phyloP scores from a whole-genome alignment of 2,797 vertebrate species.

The Oreochromis mossambicus region DNA sequence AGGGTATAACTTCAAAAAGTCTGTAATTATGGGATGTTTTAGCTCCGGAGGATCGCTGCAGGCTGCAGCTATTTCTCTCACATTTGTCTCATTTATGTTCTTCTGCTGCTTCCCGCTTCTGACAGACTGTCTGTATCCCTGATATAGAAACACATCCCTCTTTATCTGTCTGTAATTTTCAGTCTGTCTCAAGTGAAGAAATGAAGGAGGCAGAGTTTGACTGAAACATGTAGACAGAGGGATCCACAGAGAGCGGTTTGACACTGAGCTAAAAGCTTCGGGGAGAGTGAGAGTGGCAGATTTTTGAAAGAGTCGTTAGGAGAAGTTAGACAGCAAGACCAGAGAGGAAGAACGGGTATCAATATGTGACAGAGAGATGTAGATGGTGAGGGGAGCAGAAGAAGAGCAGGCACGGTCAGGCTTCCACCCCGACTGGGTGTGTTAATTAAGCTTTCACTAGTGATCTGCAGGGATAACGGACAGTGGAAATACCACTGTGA shows the following conservation, averaged over 20 bases:
- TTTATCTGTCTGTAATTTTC: constrained; percentile 6
- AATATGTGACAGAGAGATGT: not conserved
- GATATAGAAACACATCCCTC: not conserved
- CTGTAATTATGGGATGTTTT: not conserved
- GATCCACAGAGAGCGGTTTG: not conserved
- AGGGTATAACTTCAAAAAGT: not conserved
- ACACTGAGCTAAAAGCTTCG: not conserved
- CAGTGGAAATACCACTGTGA: not conserved
- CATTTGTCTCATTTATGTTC: constrained; percentile 13
- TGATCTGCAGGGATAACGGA: constrained; percentile 3
- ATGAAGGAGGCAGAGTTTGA: not conserved
- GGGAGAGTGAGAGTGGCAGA: not conserved
- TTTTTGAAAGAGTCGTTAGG: not conserved
- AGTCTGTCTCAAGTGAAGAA: not conserved
- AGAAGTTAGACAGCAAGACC: not conserved
- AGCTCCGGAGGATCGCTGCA: not conserved
- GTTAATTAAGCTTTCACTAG: constrained; percentile 45
- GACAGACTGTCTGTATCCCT: not conserved
- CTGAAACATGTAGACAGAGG: not conserved
- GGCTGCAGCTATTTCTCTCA: not conserved
- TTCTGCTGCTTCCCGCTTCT: not conserved
- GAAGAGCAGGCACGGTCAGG: not conserved
- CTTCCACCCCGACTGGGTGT: constrained; percentile 28
- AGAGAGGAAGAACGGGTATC: not conserved
- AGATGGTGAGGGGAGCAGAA: not conserved